A percentile compares a stretch with the other conserved stretches of the same genome.
Evolutionary conservation across 1,140 invertebrate species (phyloP).

Genomic region (Trachelipus rathkii): DNA sequence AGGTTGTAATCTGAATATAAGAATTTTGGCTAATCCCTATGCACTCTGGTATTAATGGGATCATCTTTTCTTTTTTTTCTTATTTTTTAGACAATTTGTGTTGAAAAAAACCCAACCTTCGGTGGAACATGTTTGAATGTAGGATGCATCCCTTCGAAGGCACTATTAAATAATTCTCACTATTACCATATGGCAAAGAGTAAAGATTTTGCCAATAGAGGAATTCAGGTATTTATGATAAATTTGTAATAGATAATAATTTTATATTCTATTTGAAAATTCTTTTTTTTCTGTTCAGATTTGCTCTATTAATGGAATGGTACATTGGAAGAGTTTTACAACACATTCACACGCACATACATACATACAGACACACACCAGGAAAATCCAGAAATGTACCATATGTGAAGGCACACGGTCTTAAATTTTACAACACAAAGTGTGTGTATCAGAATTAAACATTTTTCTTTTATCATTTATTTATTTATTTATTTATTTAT

Average conservation of each 20-base stretch:
- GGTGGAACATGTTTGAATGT: constrained; percentile 97
- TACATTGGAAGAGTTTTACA: constrained; percentile 16
- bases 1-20: neutral
- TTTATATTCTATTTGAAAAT: neutral
- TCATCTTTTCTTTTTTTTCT: constrained; percentile 44
- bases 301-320: neutral
- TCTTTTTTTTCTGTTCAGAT: constrained; percentile 7
- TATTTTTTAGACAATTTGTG: constrained; percentile 92
- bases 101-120: constrained; percentile 91
- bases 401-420: too few species aligned
- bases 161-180: constrained; percentile 95
- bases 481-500: too few species aligned
- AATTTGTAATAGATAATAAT: neutral
- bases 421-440: too few species aligned
- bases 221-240: constrained; percentile 62
- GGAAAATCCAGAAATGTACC: too few species aligned
- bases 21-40: too few species aligned
- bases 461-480: too few species aligned
- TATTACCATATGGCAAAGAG: constrained; percentile 92
- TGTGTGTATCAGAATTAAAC: too few species aligned
- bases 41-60: too few species aligned
- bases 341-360: too few species aligned
- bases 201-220: constrained; percentile 79
- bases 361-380: too few species aligned
- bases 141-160: constrained; percentile 60